Evolutionary conservation across 2,888 invertebrate genomes (phyloP).

Genomic region (Apomyelois bistriatella): DNA sequence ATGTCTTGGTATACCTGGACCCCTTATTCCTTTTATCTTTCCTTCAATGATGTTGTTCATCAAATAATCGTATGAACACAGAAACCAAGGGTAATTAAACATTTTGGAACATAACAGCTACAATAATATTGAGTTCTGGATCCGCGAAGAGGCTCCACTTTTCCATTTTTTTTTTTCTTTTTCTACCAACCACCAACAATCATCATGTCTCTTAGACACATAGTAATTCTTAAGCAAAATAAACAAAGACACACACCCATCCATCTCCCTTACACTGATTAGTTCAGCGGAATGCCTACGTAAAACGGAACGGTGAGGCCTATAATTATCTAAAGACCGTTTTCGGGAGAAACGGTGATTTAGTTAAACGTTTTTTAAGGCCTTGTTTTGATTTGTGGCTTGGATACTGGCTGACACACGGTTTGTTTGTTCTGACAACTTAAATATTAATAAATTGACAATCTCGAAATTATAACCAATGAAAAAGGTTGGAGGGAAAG

Average conservation of each 20-base stretch:
- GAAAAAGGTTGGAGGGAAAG: too few species aligned
- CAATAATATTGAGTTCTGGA: too few species aligned
- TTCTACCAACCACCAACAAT: background rate
- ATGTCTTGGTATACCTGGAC: too few species aligned
- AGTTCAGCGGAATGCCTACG: conserved; percentile 50
- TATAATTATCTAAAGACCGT: conserved; percentile 75
- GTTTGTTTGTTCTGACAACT: conserved; percentile 27
- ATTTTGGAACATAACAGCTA: too few species aligned
- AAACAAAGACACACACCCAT: conserved; percentile 16
- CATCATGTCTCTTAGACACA: conserved; percentile 16
- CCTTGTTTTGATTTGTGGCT: conserved; percentile 72
- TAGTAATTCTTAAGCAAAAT: conserved; percentile 15
- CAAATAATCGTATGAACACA: too few species aligned
- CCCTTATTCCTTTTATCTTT: too few species aligned
- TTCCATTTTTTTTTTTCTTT: too few species aligned
- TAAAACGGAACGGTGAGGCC: conserved; percentile 46
- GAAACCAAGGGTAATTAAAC: too few species aligned
- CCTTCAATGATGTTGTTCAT: too few species aligned
- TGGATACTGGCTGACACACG: conserved; percentile 48
- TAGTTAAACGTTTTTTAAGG: conserved; percentile 73
- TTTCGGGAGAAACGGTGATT: conserved; percentile 72
- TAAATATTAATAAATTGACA: conserved; percentile 20
- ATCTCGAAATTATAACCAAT: too few species aligned
- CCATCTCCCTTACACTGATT: conserved; percentile 43
- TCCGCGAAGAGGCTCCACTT: too few species aligned